phyloP scores from a whole-genome alignment of 2,888 invertebrate species.

The Drosophila bunnanda region DNA sequence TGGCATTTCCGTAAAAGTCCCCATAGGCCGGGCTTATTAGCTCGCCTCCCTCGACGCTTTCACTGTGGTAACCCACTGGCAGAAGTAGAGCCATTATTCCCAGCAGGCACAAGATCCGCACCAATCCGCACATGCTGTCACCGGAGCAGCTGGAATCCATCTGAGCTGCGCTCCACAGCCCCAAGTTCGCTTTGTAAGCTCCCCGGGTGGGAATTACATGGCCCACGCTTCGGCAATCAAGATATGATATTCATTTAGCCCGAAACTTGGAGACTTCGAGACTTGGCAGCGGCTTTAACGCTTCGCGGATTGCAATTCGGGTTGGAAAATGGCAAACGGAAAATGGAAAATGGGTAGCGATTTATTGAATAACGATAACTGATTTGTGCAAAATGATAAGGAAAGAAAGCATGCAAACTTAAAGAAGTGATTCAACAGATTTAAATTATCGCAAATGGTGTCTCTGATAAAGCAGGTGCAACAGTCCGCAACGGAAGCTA shows the following conservation, averaged over 20 bases:
- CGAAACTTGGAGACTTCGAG: conserved; percentile 24
- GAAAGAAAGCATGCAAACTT: conserved; percentile 25
- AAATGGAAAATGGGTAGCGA: conserved; percentile 19
- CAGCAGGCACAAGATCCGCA: conserved; percentile 27
- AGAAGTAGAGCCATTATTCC: conserved; percentile 42
- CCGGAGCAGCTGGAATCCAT: conserved; percentile 35
- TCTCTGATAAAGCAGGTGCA: conserved; percentile 2
- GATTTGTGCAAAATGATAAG: background rate
- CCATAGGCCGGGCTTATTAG: conserved; percentile 29
- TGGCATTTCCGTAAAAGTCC: conserved; percentile 56
- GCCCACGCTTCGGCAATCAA: conserved; percentile 55
- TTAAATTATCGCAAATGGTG: conserved; percentile 7
- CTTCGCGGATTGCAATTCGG: conserved; percentile 19
- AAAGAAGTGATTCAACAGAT: conserved; percentile 27
- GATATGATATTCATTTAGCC: conserved; percentile 61
- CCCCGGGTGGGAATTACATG: conserved; percentile 59
- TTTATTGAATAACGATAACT: conserved; percentile 27
- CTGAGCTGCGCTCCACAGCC: conserved; percentile 27
- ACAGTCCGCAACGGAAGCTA: conserved; percentile 6
- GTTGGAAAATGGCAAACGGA: conserved; percentile 6
- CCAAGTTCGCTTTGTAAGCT: conserved; percentile 32
- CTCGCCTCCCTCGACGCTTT: conserved; percentile 39
- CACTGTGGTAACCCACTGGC: conserved; percentile 40
- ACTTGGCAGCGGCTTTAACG: conserved; percentile 25
- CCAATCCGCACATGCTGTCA: conserved; percentile 42